Conservation (phyloP, 1,140 invertebrate species). For the Neodiprion pinetum region DNA sequence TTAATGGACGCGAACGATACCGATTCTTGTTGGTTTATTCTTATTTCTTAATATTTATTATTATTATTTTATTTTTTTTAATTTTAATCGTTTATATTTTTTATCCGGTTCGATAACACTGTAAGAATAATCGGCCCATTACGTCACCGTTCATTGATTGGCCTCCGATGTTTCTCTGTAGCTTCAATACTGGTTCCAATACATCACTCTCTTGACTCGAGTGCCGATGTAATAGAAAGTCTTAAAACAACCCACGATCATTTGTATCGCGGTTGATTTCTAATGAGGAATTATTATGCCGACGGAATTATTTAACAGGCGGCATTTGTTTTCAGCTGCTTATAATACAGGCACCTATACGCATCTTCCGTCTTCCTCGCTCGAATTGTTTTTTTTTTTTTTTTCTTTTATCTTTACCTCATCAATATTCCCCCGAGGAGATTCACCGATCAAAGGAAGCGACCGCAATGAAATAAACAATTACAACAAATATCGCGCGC, state of each 20-base stretch:
- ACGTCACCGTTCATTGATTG: background rate
- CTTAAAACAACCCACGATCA: background rate
- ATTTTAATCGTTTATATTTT: background rate
- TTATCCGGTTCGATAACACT: background rate
- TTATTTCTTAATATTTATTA: too few species aligned
- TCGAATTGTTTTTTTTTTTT: too few species aligned
- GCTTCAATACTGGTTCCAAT: background rate
- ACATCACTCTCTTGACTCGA: background rate
- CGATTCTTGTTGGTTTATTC: too few species aligned
- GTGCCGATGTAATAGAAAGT: background rate
- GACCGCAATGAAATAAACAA: too few species aligned
- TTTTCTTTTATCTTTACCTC: too few species aligned
- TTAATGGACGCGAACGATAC: too few species aligned
- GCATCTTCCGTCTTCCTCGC: too few species aligned
- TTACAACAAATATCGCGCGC: too few species aligned
- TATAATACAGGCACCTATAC: too few species aligned
- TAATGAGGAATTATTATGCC: background rate
- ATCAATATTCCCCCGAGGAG: too few species aligned
- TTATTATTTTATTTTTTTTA: too few species aligned
- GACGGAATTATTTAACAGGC: background rate
- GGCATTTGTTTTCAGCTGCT: background rate
- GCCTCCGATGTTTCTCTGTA: background rate
- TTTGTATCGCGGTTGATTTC: background rate
- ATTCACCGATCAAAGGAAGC: too few species aligned
- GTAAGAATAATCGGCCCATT: background rate